Percentiles rank a stretch among this genome's conserved stretches.
Conservation (phyloP, 2,888 invertebrate species). For the Caenorhabditis sp. region DNA sequence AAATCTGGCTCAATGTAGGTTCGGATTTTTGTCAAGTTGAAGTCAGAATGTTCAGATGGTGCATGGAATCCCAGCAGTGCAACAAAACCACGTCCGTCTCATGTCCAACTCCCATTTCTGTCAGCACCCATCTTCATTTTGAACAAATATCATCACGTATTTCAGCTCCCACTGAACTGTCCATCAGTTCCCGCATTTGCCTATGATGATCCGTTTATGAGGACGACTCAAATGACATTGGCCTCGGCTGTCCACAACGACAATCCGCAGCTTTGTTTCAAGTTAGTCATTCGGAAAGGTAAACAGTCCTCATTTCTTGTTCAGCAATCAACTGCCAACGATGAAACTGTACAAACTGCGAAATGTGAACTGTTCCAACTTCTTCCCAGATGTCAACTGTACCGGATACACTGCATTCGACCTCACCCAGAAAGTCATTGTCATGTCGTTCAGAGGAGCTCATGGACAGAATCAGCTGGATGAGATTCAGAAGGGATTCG, state of each 20-base stretch:
- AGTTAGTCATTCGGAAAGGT: too few relatives aligned
- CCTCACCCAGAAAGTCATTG: constrained; percentile 58
- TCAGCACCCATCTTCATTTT: too few relatives aligned
- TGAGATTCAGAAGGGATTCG: constrained; percentile 59
- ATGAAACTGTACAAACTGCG: constrained; percentile 50
- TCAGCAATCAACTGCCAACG: constrained; percentile 47
- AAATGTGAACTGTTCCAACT: constrained; percentile 53
- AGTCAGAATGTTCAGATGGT: too few relatives aligned
- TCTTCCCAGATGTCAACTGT: constrained; percentile 49
- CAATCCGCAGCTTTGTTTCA: constrained; percentile 54
- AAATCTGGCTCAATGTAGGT: too few relatives aligned
- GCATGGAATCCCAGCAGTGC: neutral
- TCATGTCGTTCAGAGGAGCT: constrained; percentile 69
- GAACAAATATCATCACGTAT: too few relatives aligned
- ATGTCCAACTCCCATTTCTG: neutral
- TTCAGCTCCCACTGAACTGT: constrained; percentile 45
- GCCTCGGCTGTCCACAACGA: constrained; percentile 44
- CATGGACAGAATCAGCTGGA: constrained; percentile 55
- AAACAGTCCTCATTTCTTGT: too few relatives aligned
- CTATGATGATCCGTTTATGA: constrained; percentile 50
- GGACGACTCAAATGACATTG: constrained; percentile 33
- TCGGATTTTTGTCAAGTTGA: too few relatives aligned
- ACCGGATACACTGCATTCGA: constrained; percentile 62
- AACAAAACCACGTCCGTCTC: neutral
- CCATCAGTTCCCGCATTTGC: constrained; percentile 19